A percentile compares a stretch with the other conserved stretches of the same genome.
Conservation (phyloP, 2,113 vertebrate genomes). For the Oxyruncus cristatus region DNA sequence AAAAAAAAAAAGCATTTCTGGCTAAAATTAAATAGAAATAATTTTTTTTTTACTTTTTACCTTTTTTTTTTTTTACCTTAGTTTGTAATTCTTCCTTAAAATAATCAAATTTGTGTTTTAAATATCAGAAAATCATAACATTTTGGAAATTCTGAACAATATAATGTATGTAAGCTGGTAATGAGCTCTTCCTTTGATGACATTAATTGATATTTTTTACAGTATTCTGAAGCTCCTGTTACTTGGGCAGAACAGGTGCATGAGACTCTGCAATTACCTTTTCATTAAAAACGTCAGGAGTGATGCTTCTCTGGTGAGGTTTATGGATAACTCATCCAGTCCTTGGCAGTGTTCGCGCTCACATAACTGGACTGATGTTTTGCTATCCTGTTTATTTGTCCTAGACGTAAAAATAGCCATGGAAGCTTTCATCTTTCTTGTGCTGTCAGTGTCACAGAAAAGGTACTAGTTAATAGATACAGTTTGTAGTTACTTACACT, state of each 20-base stretch:
- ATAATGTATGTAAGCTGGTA: too few relatives aligned
- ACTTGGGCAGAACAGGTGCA: neutral
- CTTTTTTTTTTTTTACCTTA: neutral
- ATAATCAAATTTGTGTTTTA: neutral
- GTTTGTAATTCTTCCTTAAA: neutral
- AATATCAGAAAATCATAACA: neutral
- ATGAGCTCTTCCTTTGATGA: neutral
- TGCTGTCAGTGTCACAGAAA: neutral
- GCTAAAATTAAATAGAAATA: neutral
- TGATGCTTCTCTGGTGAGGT: neutral
- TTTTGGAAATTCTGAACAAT: neutral
- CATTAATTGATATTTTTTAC: neutral
- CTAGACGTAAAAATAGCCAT: neutral
- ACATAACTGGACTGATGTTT: neutral
- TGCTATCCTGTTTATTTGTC: neutral
- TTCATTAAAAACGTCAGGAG: neutral
- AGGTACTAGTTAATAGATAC: neutral
- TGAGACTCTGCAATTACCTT: neutral
- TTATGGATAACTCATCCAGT: neutral
- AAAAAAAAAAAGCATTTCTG: neutral
- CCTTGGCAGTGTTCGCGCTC: neutral
- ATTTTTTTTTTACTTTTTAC: neutral
- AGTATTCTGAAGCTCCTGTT: neutral
- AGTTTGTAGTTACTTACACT: neutral
- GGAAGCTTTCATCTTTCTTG: neutral